These are phyloP conservation scores for Coreoperca whiteheadi DNA, from an alignment of 2,113 vertebrate genomes.

Conservation along the genomic window DNA sequence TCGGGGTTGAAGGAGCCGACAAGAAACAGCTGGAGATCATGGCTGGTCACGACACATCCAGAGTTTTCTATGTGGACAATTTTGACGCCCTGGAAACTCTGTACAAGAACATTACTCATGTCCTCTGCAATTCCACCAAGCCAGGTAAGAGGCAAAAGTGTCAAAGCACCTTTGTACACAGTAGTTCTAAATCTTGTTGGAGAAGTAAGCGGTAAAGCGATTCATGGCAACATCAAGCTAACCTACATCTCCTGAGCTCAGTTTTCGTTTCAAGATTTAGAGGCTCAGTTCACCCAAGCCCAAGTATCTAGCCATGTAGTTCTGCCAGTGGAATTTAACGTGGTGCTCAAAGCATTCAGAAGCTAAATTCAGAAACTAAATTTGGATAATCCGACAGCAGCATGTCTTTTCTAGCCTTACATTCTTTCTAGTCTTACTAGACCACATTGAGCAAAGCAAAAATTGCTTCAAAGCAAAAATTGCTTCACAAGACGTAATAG, in stretches of 20 bases:
- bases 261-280: background rate
- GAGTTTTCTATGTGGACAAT: conserved; percentile 80
- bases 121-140: conserved; percentile 81
- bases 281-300: background rate
- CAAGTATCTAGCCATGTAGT: too few relatives aligned
- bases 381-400: too few relatives aligned
- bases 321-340: too few relatives aligned
- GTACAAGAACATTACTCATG: conserved; percentile 75
- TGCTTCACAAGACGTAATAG: background rate
- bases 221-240: background rate
- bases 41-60: conserved; percentile 58
- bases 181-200: background rate
- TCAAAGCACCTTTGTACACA: background rate
- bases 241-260: background rate
- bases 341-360: too few relatives aligned
- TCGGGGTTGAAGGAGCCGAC: conserved; percentile 80
- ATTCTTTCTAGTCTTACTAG: background rate
- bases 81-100: conserved; percentile 79
- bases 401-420: too few relatives aligned
- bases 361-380: too few relatives aligned
- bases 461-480: too few relatives aligned
- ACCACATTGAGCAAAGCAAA: too few relatives aligned
- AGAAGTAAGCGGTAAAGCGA: too few relatives aligned
- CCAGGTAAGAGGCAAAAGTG: conserved; percentile 76
- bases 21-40: conserved; percentile 80